Evolutionary conservation across 2,113 vertebrate species (phyloP).

Genomic region (Desmodus rotundus): DNA sequence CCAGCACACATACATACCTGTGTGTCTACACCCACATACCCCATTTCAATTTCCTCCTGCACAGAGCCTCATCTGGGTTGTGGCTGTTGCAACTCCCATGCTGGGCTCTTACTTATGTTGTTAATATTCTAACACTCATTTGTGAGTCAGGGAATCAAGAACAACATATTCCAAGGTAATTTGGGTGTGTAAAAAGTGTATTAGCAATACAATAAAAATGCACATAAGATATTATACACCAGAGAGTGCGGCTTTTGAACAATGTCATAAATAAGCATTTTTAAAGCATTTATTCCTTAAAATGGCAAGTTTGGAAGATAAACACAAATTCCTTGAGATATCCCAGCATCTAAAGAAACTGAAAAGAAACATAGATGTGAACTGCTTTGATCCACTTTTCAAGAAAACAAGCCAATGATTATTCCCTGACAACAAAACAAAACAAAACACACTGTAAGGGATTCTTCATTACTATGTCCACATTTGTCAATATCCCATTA

Average conservation of each 20-base stretch:
- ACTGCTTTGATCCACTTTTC: conserved; percentile 26
- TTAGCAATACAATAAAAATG: neutral
- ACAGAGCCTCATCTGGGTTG: neutral
- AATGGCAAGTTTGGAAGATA: conserved; percentile 22
- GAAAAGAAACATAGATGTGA: neutral
- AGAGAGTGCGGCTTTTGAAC: neutral
- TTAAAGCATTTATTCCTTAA: neutral
- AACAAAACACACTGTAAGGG: neutral
- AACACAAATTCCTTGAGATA: conserved; percentile 28
- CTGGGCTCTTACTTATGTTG: neutral
- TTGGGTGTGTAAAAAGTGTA: neutral
- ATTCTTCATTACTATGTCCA: neutral
- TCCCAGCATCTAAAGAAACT: neutral
- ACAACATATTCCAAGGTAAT: neutral
- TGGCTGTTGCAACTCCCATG: neutral
- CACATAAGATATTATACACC: neutral
- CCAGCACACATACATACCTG: neutral
- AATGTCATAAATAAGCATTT: conserved; percentile 6
- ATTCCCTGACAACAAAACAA: neutral
- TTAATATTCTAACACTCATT: neutral
- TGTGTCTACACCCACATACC: neutral
- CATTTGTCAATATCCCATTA: neutral
- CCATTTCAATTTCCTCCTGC: neutral
- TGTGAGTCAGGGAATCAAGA: neutral
- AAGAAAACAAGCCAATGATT: neutral